Base-by-base conservation (phyloP, 1,140 invertebrate species). In the Tetramorium alpestre region DNA sequence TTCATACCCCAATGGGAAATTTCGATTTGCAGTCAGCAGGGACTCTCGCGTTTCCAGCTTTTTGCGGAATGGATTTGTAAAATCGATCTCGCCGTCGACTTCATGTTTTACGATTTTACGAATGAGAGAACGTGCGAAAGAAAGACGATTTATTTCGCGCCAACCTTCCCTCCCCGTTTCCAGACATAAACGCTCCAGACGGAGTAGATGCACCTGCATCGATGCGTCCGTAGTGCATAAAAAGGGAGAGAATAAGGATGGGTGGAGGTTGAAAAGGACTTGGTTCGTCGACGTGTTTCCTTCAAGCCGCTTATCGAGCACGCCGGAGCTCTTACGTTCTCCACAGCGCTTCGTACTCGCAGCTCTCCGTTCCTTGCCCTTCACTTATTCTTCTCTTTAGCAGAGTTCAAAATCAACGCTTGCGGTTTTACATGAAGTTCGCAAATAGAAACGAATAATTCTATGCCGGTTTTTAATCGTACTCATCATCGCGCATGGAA, bases 21-120 rank as follows among this genome's bases (percentile, higher is more conserved):
- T 75, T 84, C 41, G 80, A 73, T 41, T 13, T 18, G 7, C 54
- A 84, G 41, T 56, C 25, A 82, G 41, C 38, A 60, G 41, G 44
- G 54, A 75, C 69, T 84, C 28, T n/a, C 54, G 41, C 25, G 41
- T 82, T 38, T 58, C n/a, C 28, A 73, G 54, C 54, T 90, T 90
- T 90, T 91, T 90, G 62, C 77, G 6, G 64, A 89, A 70, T 51
- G 82, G 89, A 90, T 91, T 91, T 91, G 81, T 73, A 78, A 91
- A 91, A 91, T 91, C 88, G 89, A 91, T 91, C 88, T 88, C 89
- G 44, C 87, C 82, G 85, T 86, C 72, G 81, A 91, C 76, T 67
- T 70, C 87, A 82, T 86, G 87, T 51, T 90, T 90, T 91, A 90
- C 87, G 89, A 77, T 76, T 67, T 90, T 84, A 84, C 70, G 69